Evolutionary conservation across 2,888 invertebrate species (phyloP).

Genomic region (Meta bourneti): DNA sequence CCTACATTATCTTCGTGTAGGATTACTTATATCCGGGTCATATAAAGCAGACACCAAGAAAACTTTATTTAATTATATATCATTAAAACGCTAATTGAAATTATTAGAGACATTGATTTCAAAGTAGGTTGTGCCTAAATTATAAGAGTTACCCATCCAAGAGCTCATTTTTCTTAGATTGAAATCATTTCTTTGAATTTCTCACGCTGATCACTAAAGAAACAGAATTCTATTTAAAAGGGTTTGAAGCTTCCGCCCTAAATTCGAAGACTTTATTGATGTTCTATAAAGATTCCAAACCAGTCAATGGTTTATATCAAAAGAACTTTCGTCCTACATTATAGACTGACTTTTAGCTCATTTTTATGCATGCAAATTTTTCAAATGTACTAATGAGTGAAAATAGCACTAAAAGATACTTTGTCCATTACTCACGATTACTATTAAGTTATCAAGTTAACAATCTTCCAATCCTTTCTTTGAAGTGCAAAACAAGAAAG

Average conservation of each 20-base stretch:
- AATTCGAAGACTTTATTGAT: background rate
- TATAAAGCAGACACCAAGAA: no score
- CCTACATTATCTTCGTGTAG: no score
- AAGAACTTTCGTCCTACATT: background rate
- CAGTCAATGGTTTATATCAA: background rate
- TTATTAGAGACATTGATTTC: no score
- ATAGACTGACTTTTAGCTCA: background rate
- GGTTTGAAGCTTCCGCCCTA: background rate
- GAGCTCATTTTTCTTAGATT: no score
- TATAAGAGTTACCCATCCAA: no score
- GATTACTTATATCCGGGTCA: no score
- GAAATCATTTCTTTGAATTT: no score
- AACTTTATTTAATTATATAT: no score
- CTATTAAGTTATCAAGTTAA: background rate
- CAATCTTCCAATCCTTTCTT: background rate
- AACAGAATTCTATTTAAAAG: background rate
- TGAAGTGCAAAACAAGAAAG: background rate
- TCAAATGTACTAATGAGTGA: background rate
- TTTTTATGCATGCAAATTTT: background rate
- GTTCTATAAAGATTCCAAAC: background rate
- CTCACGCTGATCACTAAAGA: no score
- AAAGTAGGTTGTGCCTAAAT: no score
- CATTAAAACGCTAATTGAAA: no score
- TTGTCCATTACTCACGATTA: background rate
- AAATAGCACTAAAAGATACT: background rate